A percentile compares a stretch with the other conserved stretches of the same genome.
Conservation (phyloP, 2,888 invertebrate species). For the Agriotes lineatus region DNA sequence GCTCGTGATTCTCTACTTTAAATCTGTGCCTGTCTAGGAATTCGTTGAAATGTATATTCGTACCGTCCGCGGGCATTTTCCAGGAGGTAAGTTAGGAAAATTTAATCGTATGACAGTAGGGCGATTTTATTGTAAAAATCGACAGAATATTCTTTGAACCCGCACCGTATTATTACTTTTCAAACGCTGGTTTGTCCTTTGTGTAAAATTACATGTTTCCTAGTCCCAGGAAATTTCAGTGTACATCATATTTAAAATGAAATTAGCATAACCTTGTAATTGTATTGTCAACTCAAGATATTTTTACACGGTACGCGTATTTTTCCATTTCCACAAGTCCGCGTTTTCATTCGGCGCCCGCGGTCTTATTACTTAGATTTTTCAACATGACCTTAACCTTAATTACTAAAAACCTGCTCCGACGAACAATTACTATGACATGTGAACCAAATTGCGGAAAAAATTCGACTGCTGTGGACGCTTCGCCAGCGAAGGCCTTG, state of each 20-base stretch:
- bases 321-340: slow-evolving; percentile 10
- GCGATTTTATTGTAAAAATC: neutral
- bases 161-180: slow-evolving; percentile 15
- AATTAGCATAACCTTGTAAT: slow-evolving; percentile 45
- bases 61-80: neutral
- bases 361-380: neutral
- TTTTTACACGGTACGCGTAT: slow-evolving; percentile 15
- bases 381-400: slow-evolving; percentile 34
- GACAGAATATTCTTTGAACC: neutral
- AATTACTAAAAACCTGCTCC: slow-evolving; percentile 31
- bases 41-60: slow-evolving; percentile 17
- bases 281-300: slow-evolving; percentile 28
- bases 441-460: slow-evolving; percentile 36
- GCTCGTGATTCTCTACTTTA: too few relatives aligned
- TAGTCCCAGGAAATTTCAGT: slow-evolving; percentile 30
- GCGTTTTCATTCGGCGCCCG: neutral
- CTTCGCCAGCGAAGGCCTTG: slow-evolving; percentile 39
- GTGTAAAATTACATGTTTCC: slow-evolving; percentile 25
- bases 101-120: neutral
- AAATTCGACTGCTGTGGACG: slow-evolving; percentile 35
- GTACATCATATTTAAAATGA: slow-evolving; percentile 43
- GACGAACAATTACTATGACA: slow-evolving; percentile 29
- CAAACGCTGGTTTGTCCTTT: slow-evolving; percentile 20
- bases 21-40: too few relatives aligned
- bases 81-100: slow-evolving; percentile 6